phyloP scores from a whole-genome alignment of 2,113 vertebrate species.

The Rhinichthys klamathensis region DNA sequence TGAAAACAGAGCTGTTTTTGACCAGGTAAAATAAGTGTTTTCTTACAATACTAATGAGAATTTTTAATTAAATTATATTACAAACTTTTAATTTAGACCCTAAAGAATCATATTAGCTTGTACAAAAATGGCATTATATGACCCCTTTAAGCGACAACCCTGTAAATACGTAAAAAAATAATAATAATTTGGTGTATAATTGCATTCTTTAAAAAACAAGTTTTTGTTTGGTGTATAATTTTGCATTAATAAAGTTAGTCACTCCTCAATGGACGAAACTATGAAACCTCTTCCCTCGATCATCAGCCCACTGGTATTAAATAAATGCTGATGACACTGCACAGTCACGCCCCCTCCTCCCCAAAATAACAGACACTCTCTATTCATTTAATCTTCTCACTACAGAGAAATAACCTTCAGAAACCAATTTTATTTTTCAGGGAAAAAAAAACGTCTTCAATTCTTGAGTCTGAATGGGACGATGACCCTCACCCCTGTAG shows the following conservation, averaged over 20 bases:
- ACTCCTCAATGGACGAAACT: conserved; percentile 22
- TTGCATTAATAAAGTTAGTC: not conserved
- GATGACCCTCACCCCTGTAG: conserved; percentile 52
- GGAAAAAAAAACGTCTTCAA: conserved; percentile 55
- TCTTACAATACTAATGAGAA: no score
- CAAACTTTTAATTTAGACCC: no score
- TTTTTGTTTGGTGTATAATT: not conserved
- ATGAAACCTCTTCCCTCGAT: not conserved
- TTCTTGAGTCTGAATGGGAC: conserved; percentile 53
- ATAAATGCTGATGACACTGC: conserved; percentile 33
- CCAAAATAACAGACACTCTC: not conserved
- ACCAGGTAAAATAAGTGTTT: no score
- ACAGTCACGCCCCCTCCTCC: conserved; percentile 4
- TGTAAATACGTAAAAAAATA: no score
- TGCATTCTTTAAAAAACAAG: no score
- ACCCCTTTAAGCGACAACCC: no score
- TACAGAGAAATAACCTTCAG: conserved; percentile 66
- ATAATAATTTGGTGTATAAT: no score
- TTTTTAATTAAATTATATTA: no score
- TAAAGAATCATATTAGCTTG: no score
- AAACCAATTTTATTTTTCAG: conserved; percentile 61
- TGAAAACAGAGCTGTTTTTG: no score
- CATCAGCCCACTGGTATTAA: conserved; percentile 31
- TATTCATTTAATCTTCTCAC: conserved; percentile 47
- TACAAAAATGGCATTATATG: no score